phyloP scores from a whole-genome alignment of 1,140 invertebrate species.

The Magallana angulata region DNA sequence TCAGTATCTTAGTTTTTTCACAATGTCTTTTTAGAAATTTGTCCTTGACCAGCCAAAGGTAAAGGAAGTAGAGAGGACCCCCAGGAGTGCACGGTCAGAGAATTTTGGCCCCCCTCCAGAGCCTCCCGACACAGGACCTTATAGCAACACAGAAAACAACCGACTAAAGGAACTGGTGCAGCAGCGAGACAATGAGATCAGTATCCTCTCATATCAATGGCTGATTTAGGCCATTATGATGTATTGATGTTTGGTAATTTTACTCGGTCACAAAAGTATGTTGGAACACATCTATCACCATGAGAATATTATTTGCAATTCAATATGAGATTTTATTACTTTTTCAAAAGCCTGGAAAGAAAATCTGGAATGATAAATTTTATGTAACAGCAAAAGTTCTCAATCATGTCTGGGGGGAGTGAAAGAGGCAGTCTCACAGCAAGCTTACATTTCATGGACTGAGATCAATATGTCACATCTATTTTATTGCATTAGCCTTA shows the following conservation, averaged over 20 bases:
- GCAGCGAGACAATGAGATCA: constrained; percentile 80
- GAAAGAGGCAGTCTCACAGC: too few relatives aligned
- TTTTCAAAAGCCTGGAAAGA: too few relatives aligned
- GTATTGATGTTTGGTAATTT: too few relatives aligned
- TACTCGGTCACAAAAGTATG: too few relatives aligned
- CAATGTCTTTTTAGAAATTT: constrained; percentile 55
- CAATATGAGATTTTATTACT: too few relatives aligned
- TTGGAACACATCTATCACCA: too few relatives aligned
- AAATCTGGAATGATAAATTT: too few relatives aligned
- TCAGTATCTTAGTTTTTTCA: neutral
- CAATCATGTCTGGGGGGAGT: too few relatives aligned
- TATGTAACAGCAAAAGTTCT: too few relatives aligned
- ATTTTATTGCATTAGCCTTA: constrained; percentile 56
- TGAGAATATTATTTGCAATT: too few relatives aligned
- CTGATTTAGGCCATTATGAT: too few relatives aligned
- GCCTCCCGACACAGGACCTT: constrained; percentile 70
- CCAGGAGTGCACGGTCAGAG: constrained; percentile 38
- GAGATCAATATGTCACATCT: neutral
- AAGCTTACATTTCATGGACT: too few relatives aligned
- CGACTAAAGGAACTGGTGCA: constrained; percentile 75
- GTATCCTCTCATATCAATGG: constrained; percentile 70
- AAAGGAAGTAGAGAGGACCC: constrained; percentile 46
- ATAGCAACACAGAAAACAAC: constrained; percentile 74
- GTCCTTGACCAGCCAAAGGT: constrained; percentile 65
- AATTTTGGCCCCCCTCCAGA: constrained; percentile 48